Base-by-base conservation (phyloP, 2,113 vertebrate genomes). In the Ictidomys tridecemlineatus region DNA sequence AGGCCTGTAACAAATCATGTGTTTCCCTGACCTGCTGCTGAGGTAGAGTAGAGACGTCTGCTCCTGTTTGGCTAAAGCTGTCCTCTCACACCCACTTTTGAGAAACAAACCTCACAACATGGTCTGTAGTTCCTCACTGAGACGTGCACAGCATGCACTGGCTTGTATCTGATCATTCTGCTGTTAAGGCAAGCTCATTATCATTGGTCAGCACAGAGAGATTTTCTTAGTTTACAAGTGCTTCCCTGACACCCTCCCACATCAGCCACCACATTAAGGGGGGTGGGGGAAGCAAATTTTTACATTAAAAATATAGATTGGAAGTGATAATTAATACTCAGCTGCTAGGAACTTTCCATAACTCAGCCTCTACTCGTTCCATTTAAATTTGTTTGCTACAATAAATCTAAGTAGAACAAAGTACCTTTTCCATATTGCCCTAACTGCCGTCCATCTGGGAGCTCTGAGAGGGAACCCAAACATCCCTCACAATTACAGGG, bases 121-220 rank as follows among this genome's bases (percentile, higher is more conserved):
- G 45, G 32, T 9, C 6, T 7, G 10, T 11, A 6, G 76, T 5
- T 22, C 65, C n/a, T 4, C 45, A 26, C 63, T 16, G 16, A 12
- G 85, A 56, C 26, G 34, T n/a, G 12, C 1, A 8, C 45, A 9
- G 28, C 45, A 1, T 2, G 20, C 10, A 4, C 3, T 1, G 34
- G 26, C 37, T 30, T 28, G 20, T 20, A 32, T 10, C 24, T 12
- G 65, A 32, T 56, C 72, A 4, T 58, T 70, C 53, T 39, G 63
- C n/a, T 39, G 0, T 65, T 24, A 63, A 74, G 72, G 61, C 72
- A 48, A 45, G 58, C 58, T 67, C 3, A 56, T 20, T 12, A 13
- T 45, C 26, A 32, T 39, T 30, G 24, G 82, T 76, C 45, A 58
- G 30, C 6, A 37, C n/a, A 79, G 56, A 72, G 32, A 78, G 72